Base-by-base conservation (phyloP, 2,113 vertebrate species). In the Lycaon pictus region DNA sequence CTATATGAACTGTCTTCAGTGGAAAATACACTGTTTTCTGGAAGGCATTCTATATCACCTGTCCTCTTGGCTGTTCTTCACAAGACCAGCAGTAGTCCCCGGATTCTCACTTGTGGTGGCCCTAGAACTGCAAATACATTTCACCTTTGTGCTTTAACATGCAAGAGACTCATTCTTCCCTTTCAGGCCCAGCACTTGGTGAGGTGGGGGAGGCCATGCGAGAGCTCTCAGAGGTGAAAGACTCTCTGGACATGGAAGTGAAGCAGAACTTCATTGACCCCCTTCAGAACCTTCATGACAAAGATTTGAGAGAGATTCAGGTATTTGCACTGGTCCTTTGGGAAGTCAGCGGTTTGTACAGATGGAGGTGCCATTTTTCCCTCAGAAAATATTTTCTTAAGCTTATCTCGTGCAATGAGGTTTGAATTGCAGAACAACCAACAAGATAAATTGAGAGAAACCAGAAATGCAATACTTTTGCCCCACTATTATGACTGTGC, bases 211-310 rank as follows among this genome's bases (percentile, higher is more conserved):
- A 99, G 96, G 98, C 99, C 97, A 99, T 99, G 99, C 98, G 99
- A 86, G 99, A 99, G 58, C 99, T 99, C 32, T 99, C 99, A 0
- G 99, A 99, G 96, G 99, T 99, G 53, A 99, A 99, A 96, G 99
- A 99, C 72, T 99, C 99, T 77, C 98, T 99, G 97, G 99, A 99
- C 95, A 99, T 99, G 98, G 99, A 99, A 97, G 99, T 99, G 95
- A 99, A 99, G 96, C 99, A 99, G 98, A 99, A 99, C 98, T 99
- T 99, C 97, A 99, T 99, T 48, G 99, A 99, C 95, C 99, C 99
- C 1, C 98, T 99, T 98, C 99, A 99, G 98, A 99, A 99, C 98
- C 99, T 99, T 74, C 99, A 99, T 55, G 99, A 99, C 98, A 99
- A 99, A 98, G 99, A 99, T 93, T 99, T 99, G 72, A 99, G 99